Conservation (phyloP, 1,140 invertebrate species). For the Patella vulgata region DNA sequence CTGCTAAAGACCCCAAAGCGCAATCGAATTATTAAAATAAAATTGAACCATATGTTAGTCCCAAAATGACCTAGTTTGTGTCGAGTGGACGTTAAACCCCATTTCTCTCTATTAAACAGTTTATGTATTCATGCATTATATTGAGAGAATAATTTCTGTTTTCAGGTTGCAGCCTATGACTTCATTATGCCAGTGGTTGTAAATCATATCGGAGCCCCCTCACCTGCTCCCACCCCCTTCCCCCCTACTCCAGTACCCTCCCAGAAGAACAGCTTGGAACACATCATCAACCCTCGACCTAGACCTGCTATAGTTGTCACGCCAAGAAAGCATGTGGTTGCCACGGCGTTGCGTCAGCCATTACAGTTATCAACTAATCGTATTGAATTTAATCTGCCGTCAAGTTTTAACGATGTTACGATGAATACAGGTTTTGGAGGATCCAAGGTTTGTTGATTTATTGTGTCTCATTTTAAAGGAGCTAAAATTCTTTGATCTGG, state of each 20-base stretch:
- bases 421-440: conserved; percentile 36
- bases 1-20: too few species aligned
- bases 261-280: conserved; percentile 57
- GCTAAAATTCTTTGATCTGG: too few species aligned
- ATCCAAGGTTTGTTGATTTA: conserved; percentile 48
- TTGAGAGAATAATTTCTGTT: conserved; percentile 8
- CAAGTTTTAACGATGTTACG: conserved; percentile 44
- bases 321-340: conserved; percentile 60
- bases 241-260: conserved; percentile 54
- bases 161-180: conserved; percentile 66
- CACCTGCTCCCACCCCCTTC: conserved; percentile 52
- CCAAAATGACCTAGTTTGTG: too few species aligned
- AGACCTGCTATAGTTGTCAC: conserved; percentile 50
- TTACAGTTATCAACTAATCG: conserved; percentile 54
- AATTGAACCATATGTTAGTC: too few species aligned
- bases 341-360: conserved; percentile 60
- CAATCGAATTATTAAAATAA: too few species aligned
- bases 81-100: too few species aligned
- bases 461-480: too few species aligned
- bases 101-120: too few species aligned
- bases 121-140: too few species aligned
- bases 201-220: conserved; percentile 55
- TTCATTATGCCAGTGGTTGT: conserved; percentile 63
- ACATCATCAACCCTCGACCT: conserved; percentile 62
- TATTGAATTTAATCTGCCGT: conserved; percentile 53